phyloP scores from a whole-genome alignment of 2,113 vertebrate species.

The Cynoglossus semilaevis region DNA sequence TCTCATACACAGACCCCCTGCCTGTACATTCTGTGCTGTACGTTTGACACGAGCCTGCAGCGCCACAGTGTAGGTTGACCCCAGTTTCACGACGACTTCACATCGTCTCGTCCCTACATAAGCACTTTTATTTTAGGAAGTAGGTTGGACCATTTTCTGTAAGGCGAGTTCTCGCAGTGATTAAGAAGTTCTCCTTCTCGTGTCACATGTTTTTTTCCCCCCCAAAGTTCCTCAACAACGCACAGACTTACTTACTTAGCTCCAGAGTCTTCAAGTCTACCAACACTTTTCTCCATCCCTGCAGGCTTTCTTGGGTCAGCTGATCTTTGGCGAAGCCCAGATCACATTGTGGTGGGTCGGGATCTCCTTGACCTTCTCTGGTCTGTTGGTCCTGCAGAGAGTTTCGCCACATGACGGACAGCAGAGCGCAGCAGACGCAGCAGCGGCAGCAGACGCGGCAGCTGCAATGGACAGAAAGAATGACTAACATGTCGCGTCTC shows the following conservation, averaged over 20 bases:
- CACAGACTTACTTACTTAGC: neutral
- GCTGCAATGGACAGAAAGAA: constrained; percentile 40
- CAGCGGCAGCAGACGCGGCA: too few species aligned
- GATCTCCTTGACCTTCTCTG: constrained; percentile 83
- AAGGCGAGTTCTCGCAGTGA: constrained; percentile 7
- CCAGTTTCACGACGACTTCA: neutral
- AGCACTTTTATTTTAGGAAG: constrained; percentile 37
- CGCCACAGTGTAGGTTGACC: too few species aligned
- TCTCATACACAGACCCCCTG: neutral
- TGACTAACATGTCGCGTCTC: constrained; percentile 38
- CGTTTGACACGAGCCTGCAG: neutral
- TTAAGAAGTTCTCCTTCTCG: neutral
- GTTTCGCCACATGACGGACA: constrained; percentile 56
- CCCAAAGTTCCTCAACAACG: neutral
- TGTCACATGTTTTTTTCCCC: constrained; percentile 8
- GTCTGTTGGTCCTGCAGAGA: constrained; percentile 85
- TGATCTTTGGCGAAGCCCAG: constrained; percentile 86
- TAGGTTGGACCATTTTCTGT: constrained; percentile 35
- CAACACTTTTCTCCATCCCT: neutral
- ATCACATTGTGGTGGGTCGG: constrained; percentile 89
- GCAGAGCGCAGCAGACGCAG: constrained; percentile 40
- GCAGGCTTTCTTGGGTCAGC: constrained; percentile 86
- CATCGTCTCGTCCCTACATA: constrained; percentile 1
- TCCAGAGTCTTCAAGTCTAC: too few species aligned
- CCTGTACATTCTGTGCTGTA: neutral